Conservation (phyloP, 2,888 invertebrate genomes). For the Geophilus truncorum region DNA sequence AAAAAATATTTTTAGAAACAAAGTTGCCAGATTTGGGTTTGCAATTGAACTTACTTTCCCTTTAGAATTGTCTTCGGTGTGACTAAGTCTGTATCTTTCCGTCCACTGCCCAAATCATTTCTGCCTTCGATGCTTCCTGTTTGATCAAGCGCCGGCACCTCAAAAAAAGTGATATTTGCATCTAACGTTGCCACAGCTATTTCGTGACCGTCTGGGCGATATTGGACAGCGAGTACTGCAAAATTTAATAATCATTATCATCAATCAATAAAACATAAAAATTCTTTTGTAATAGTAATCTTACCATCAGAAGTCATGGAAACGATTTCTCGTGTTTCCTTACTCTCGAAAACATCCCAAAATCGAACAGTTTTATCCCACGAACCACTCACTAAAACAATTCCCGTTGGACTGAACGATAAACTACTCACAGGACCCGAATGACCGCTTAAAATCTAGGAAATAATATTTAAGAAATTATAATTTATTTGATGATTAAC, state of each 20-base stretch:
- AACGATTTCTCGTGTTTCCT: constrained; percentile 74
- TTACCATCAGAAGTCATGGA: constrained; percentile 65
- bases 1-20: too few species aligned
- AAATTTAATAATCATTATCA: constrained; percentile 36
- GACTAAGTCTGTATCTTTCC: constrained; percentile 75
- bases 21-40: too few species aligned
- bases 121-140: constrained; percentile 77
- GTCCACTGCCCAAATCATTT: constrained; percentile 79
- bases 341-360: constrained; percentile 85
- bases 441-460: constrained; percentile 77
- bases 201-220: constrained; percentile 85
- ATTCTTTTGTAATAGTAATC: too few species aligned
- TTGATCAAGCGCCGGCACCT: constrained; percentile 58
- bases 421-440: constrained; percentile 84
- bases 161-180: constrained; percentile 76
- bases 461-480: background rate
- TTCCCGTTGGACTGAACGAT: constrained; percentile 67
- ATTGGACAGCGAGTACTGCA: constrained; percentile 69
- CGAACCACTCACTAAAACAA: constrained; percentile 72
- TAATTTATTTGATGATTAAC: background rate
- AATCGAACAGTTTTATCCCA: constrained; percentile 91
- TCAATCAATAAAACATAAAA: too few species aligned
- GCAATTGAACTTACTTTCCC: constrained; percentile 85
- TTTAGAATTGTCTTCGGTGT: constrained; percentile 77
- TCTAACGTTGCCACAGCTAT: constrained; percentile 88